phyloP scores from a whole-genome alignment of 30 jellyfish, hydroid and myxozoan species.

The Cassiopea xamachana region DNA sequence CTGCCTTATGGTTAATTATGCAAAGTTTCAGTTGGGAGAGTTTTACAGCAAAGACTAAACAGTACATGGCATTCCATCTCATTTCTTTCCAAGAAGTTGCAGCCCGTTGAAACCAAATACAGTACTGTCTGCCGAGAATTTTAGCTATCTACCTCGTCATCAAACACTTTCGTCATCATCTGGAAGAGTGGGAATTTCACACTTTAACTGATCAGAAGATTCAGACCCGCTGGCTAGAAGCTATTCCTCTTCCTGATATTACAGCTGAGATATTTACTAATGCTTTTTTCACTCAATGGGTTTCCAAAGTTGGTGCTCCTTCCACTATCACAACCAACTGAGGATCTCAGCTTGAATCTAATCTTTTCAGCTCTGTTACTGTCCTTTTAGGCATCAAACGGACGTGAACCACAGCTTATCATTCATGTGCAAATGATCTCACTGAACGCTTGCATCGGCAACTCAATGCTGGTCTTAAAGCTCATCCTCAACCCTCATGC shows the following conservation, averaged over 20 bases:
- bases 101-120: conserved; percentile 46
- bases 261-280: conserved; percentile 21
- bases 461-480: conserved; percentile 49
- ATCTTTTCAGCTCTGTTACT: not conserved
- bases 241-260: conserved; percentile 38
- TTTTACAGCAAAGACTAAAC: conserved; percentile 27
- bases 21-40: conserved; percentile 60
- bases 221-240: conserved; percentile 32
- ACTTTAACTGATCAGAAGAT: conserved; percentile 36
- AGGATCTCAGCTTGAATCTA: conserved; percentile 22
- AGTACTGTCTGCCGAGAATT: conserved; percentile 52
- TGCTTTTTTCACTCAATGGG: conserved; percentile 31
- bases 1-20: conserved; percentile 32
- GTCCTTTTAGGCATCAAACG: not conserved
- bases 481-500: not conserved
- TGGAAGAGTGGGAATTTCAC: conserved; percentile 41
- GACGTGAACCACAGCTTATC: conserved; percentile 43
- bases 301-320: conserved; percentile 30
- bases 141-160: conserved; percentile 45
- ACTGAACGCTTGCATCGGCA: conserved; percentile 40
- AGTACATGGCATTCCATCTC: conserved; percentile 49
- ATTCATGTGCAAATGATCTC: conserved; percentile 21
- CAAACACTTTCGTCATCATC: conserved; percentile 36
- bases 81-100: conserved; percentile 35
- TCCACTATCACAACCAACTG: conserved; percentile 53